Conservation (phyloP, 2,888 invertebrate species). For the Axea sp. region DNA sequence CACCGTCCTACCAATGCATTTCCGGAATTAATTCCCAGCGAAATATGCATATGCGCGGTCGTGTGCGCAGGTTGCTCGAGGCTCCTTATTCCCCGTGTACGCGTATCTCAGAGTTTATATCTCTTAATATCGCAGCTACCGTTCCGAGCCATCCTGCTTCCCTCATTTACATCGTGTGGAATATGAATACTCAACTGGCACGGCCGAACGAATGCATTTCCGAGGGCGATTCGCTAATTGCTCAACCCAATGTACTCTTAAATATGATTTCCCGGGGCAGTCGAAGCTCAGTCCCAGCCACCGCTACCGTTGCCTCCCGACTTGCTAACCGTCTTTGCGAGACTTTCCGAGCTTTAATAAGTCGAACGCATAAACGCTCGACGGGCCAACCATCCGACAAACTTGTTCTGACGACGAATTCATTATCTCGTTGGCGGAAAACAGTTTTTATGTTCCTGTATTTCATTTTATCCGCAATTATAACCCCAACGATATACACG, state of each 20-base stretch:
- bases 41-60: slow-evolving; percentile 63
- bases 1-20: slow-evolving; percentile 49
- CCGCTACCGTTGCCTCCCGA: slow-evolving; percentile 23
- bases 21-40: slow-evolving; percentile 63
- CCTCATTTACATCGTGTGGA: slow-evolving; percentile 60
- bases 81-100: slow-evolving; percentile 53
- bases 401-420: slow-evolving; percentile 47
- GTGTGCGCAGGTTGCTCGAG: slow-evolving; percentile 60
- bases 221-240: slow-evolving; percentile 68
- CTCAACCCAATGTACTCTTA: slow-evolving; percentile 67
- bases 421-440: slow-evolving; percentile 14
- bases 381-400: slow-evolving; percentile 14
- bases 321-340: slow-evolving; percentile 3
- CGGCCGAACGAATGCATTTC: slow-evolving; percentile 57
- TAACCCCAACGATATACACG: too few relatives aligned
- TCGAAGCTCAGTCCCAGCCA: slow-evolving; percentile 41
- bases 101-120: slow-evolving; percentile 59
- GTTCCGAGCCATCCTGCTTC: slow-evolving; percentile 55
- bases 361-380: slow-evolving; percentile 27
- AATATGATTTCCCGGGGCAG: slow-evolving; percentile 68
- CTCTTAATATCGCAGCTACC: slow-evolving; percentile 61
- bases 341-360: slow-evolving; percentile 39
- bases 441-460: not conserved
- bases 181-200: slow-evolving; percentile 46
- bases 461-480: too few relatives aligned